phyloP scores from a whole-genome alignment of 2,888 invertebrate species.

The Leucoptera coffeella region DNA sequence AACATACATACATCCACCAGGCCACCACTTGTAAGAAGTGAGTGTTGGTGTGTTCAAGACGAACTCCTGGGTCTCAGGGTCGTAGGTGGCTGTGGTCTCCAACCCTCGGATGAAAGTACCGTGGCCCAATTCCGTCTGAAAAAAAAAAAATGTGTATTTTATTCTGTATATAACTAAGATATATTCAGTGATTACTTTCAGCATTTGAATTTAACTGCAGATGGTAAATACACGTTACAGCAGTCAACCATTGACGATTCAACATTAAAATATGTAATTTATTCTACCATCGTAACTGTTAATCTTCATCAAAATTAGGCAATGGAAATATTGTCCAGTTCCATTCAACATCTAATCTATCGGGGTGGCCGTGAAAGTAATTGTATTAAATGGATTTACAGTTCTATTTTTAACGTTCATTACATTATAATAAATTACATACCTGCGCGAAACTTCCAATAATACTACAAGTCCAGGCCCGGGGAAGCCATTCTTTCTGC shows the following conservation, averaged over 20 bases:
- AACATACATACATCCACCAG: constrained; percentile 67
- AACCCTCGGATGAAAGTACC: constrained; percentile 80
- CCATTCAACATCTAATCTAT: too few species aligned
- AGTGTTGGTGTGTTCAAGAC: constrained; percentile 71
- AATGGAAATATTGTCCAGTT: too few species aligned
- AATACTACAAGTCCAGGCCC: constrained; percentile 69
- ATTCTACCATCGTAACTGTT: too few species aligned
- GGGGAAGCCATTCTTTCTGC: constrained; percentile 73
- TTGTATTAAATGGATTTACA: background rate
- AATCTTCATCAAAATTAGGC: too few species aligned
- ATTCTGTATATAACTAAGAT: background rate
- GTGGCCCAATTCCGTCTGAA: constrained; percentile 79
- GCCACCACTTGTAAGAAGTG: constrained; percentile 87
- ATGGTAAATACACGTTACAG: too few species aligned
- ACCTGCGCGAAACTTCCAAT: constrained; percentile 92
- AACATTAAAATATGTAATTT: too few species aligned
- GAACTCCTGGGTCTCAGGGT: constrained; percentile 69
- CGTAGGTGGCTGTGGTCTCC: constrained; percentile 82
- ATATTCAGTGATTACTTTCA: constrained; percentile 1
- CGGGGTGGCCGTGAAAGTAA: too few species aligned
- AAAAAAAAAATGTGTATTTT: background rate
- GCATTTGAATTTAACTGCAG: too few species aligned
- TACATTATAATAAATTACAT: background rate
- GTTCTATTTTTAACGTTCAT: too few species aligned
- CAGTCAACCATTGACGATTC: too few species aligned